phyloP scores from a whole-genome alignment of 2,113 vertebrate species.

The Caretta caretta region DNA sequence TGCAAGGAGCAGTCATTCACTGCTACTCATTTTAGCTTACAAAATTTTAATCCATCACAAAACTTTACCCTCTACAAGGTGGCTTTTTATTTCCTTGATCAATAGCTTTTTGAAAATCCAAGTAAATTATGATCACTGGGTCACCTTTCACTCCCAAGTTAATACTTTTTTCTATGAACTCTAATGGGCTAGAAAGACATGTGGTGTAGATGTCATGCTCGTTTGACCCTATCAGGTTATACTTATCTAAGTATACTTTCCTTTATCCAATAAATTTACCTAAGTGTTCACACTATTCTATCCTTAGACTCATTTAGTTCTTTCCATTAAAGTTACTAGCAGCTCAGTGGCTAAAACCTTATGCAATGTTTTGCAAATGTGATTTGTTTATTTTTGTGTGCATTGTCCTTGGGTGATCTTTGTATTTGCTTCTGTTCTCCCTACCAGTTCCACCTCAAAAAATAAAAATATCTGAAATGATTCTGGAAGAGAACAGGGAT shows the following conservation, averaged over 20 bases:
- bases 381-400: neutral
- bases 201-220: conserved; percentile 53
- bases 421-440: neutral
- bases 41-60: conserved; percentile 21
- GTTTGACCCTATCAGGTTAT: conserved; percentile 63
- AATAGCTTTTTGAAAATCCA: conserved; percentile 12
- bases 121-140: neutral
- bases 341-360: conserved; percentile 9
- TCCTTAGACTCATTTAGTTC: conserved; percentile 9
- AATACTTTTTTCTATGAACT: neutral
- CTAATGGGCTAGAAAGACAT: conserved; percentile 23
- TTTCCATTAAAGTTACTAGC: neutral
- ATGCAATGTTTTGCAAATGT: neutral
- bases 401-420: neutral
- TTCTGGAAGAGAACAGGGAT: neutral
- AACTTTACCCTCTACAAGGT: neutral
- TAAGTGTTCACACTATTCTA: conserved; percentile 51
- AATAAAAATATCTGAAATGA: neutral
- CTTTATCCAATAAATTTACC: too few species aligned
- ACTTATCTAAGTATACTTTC: conserved; percentile 14
- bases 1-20: neutral
- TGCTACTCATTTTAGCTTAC: neutral
- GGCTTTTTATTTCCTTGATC: conserved; percentile 2
- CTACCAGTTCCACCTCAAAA: neutral
- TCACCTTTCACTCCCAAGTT: conserved; percentile 4